Evolutionary conservation across 2,888 invertebrate species (phyloP), one percentile per base, ranked within the genome.

Genomic region (Neoaliturus tenellus): DNA sequence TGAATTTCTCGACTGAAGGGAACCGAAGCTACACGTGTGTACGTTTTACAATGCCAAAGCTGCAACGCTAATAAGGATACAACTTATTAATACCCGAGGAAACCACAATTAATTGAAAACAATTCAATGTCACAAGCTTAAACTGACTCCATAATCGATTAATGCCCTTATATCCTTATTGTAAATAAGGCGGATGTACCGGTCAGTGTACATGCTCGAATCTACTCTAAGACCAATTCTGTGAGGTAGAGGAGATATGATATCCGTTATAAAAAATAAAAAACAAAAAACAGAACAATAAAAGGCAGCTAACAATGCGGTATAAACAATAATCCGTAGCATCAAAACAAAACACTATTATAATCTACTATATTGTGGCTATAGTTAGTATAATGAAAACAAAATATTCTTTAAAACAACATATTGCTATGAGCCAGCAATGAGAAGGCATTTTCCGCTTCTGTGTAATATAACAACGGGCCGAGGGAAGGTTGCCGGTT

Each of bases 211-310:
- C 75, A 75, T 75, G 44, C 75, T 44, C 44, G 75, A 75, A 73
- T 75, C 75, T 75, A 75, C 75, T 82, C 82, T 82, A 82, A 55
- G 73, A 73, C 81, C 82, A 51, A 73, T 73, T 51, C 28, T 73
- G 82, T 82, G 82, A 82, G 82, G 82, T 82, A 82, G 82, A 73
- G 82, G 82, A 82, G 73, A 82, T 82, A 82, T 82, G 82, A 82
- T 71, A 71, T 73, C 51, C 71, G 55, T 73, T 55, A 48, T 48
- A 48, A 78, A 78, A 78, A 78, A 75, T 20, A 20, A 78, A 51
- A 78, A 78, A 78, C 51, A 51, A 78, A 78, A 73, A 82, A 82
- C 82, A 82, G 73, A 82, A 82, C 73, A 82, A 82, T 73, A 82
- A 82, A 82, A 82, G 58, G 73, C 71, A 82, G 71, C 71, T 82